Evolutionary conservation across 2,797 vertebrate genomes (phyloP).

Genomic region (Catharus ustulatus): DNA sequence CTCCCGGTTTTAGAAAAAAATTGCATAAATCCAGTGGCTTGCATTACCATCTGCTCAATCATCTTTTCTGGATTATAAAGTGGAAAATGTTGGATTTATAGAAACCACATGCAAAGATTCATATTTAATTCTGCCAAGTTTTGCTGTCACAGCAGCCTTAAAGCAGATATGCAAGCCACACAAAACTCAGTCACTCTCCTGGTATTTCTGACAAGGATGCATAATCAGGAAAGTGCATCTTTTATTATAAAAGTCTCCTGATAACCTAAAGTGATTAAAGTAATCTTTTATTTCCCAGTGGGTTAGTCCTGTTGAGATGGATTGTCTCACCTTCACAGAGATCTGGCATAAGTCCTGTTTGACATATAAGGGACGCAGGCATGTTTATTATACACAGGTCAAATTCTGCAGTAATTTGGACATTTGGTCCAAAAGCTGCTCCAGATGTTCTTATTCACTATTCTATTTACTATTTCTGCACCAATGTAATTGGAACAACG

Average conservation of each 20-base stretch:
- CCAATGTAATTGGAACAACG: not conserved
- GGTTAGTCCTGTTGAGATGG: not conserved
- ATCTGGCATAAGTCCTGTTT: not conserved
- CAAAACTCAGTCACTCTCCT: slow-evolving; percentile 47
- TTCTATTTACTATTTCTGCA: slow-evolving; percentile 17
- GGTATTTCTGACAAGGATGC: slow-evolving; percentile 38
- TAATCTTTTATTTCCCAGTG: slow-evolving; percentile 25
- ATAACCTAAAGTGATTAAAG: slow-evolving; percentile 43
- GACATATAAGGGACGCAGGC: not conserved
- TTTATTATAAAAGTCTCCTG: slow-evolving; percentile 22
- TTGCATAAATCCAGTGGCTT: slow-evolving; percentile 62
- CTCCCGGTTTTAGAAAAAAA: slow-evolving; percentile 54
- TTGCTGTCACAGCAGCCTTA: slow-evolving; percentile 70
- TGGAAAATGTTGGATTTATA: slow-evolving; percentile 69
- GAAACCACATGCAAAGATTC: slow-evolving; percentile 70
- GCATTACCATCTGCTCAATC: slow-evolving; percentile 70
- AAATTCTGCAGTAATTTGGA: slow-evolving; percentile 3
- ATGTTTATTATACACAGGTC: slow-evolving; percentile 7
- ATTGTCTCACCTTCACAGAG: slow-evolving; percentile 24
- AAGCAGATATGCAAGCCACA: slow-evolving; percentile 54
- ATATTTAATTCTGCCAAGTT: slow-evolving; percentile 70
- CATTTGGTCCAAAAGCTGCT: not conserved
- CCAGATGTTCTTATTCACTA: slow-evolving; percentile 31
- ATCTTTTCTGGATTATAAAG: slow-evolving; percentile 71
- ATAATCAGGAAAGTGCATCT: slow-evolving; percentile 28